Evolutionary conservation across 2,888 invertebrate genomes (phyloP), one percentile per base, ranked within the genome.

Genomic region (Encarsia formosa): DNA sequence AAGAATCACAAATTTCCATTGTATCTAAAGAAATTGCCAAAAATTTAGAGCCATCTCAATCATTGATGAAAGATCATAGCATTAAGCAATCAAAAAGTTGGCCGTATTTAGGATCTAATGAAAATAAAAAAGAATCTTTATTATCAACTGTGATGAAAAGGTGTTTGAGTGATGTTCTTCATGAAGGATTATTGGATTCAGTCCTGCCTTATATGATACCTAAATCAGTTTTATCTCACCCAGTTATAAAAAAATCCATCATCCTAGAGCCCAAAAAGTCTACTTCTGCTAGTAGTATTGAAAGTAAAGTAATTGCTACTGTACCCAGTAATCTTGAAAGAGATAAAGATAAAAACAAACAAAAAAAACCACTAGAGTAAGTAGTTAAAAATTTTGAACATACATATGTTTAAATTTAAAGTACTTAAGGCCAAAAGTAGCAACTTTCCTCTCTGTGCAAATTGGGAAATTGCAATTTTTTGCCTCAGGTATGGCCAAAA

Each of bases 121-220:
- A 53, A 35, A 35, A 42, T 15, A 43, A 52, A 4, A 66, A 61
- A 22, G 68, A 70, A 29, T 60, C 50, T 37, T 47, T 64, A 31
- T 52, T 73, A 32, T 62, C 67, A 22, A 65, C 64, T 52, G 54
- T 66, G 20, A 65, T 73, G 65, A 76, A 75, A 70, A 75, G 62
- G 59, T 75, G 71, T 65, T 61, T 74, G 52, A 79, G 80, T 59
- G 75, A 88, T 76, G 82, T 90, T 1, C 79, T 91, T 56, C 85
- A 86, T 41, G 91, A 91, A 75, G 91, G 91, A 11, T 79, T 91
- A 54, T 73, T 91, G 42, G 91, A 91, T 74, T 88, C 90, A 0
- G 85, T 91, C 50, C 72, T 91, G 41, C 87, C 91, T 0, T 88
- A 88, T 65, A 78, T 91, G 59, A 78, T 85, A 13, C 81, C 83